Evolutionary conservation across 2,113 vertebrate genomes (phyloP), one percentile per base, ranked within the genome.

Genomic region (Saccopteryx leptura): DNA sequence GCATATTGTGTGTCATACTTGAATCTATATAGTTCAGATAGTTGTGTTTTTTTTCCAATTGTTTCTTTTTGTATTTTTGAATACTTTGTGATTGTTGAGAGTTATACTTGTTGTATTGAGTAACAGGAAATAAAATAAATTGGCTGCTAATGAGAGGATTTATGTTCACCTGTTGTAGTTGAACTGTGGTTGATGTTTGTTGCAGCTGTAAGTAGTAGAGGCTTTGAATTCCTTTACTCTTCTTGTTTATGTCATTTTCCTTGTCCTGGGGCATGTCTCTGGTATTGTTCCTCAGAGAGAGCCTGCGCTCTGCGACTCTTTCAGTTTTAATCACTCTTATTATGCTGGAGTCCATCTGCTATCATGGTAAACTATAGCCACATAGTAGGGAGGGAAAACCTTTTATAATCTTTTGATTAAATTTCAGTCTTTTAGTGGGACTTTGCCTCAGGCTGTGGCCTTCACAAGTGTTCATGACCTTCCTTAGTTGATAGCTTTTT

Each of bases 381-480:
- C 39, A 39, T 39, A 39, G 39, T 39, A 39, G 61, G 28, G 17
- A 68, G 31, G 48, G 46, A 23, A 63, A 17, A 48, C 3, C 19
- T 75, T 46, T 13, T 71, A 54, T 69, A 61, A 63, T n/a, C 9
- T 83, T 88, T 95, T 71, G 54, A 84, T 56, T 78, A 71, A 87
- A 28, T 61, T 46, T 78, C 21, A 78, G 46, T 56, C 54, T 83
- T 88, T 95, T 66, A 74, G 26, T 76, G 19, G 31, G 90, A 66
- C 33, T 82, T 63, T 72, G 76, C 33, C 58, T 66, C 52, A 39
- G 58, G 69, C 78, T 58, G 21, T 75, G 33, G 15, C 85, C 26
- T 66, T 89, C 50, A 17, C 50, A 82, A 60, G 4, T 33, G 39
- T 52, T 52, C 46, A 48, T 23, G 39, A 50, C 31, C 52, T 10